These are phyloP conservation scores for Cebus imitator DNA, from an alignment of 2,113 vertebrate species.

Conservation along the genomic window DNA sequence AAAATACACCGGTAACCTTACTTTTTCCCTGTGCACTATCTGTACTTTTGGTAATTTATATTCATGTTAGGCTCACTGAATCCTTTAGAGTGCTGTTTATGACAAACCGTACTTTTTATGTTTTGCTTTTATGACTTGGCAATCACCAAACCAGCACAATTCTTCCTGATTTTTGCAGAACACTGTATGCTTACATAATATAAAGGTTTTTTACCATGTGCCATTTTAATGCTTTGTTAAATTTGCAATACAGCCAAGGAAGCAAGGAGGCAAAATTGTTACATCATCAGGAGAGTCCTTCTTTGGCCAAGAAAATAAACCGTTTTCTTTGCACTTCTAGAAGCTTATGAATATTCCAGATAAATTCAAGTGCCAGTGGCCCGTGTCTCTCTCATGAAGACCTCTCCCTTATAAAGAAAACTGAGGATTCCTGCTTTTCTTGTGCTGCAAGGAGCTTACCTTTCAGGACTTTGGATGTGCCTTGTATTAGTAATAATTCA, in stretches of 20 bases:
- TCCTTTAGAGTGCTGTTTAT: neutral
- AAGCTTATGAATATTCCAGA: slow-evolving; percentile 18
- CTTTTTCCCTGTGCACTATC: neutral
- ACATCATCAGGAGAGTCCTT: neutral
- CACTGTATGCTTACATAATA: neutral
- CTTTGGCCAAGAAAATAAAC: neutral
- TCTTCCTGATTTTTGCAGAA: neutral
- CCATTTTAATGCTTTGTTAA: neutral
- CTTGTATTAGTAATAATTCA: neutral
- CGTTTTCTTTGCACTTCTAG: neutral
- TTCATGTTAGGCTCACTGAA: neutral
- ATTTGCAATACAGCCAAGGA: neutral
- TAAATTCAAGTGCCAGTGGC: neutral
- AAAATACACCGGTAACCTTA: neutral
- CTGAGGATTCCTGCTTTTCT: neutral
- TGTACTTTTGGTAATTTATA: neutral
- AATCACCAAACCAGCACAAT: neutral
- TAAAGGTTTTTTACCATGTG: neutral
- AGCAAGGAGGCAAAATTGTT: neutral
- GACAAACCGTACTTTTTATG: neutral
- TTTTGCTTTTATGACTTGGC: neutral
- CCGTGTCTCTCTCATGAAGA: neutral
- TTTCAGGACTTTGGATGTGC: slow-evolving; percentile 32
- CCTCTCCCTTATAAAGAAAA: neutral
- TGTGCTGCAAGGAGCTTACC: neutral